Percentiles rank a stretch among this genome's conserved stretches.
Conservation (phyloP, 1,140 invertebrate species). For the Sipha flava region DNA sequence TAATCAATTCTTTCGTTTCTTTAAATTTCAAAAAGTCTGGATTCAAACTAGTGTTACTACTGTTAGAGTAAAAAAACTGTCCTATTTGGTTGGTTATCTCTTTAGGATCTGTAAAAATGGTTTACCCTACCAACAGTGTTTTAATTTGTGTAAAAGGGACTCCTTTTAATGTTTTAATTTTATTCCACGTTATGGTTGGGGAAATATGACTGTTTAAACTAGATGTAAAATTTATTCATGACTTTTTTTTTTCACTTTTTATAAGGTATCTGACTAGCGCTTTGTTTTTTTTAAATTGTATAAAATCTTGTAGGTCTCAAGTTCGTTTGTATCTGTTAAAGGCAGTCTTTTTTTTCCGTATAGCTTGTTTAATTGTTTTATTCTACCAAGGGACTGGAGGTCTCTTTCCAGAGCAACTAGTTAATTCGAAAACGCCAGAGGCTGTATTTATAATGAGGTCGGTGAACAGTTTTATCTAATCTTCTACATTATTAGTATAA, state of each 20-base stretch:
- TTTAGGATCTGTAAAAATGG: not conserved
- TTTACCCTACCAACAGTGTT: not conserved
- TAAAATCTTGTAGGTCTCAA: not conserved
- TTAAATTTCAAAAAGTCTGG: too few species aligned
- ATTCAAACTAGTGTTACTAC: not conserved
- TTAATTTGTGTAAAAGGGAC: not conserved
- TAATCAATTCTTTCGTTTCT: too few species aligned
- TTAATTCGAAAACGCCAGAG: too few species aligned
- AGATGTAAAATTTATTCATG: not conserved
- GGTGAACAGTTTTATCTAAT: not conserved
- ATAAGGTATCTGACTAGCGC: not conserved
- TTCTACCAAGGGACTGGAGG: conserved; percentile 1
- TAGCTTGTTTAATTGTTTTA: not conserved
- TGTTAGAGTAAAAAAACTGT: not conserved
- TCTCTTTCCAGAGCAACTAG: not conserved
- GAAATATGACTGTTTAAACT: too few species aligned
- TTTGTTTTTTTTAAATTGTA: not conserved
- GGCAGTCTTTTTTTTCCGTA: not conserved
- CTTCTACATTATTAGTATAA: not conserved
- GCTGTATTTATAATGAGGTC: not conserved
- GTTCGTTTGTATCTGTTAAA: not conserved
- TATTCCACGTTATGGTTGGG: too few species aligned
- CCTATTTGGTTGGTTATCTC: not conserved
- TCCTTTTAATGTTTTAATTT: too few species aligned
- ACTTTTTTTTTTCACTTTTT: conserved; percentile 4